Evolutionary conservation across 2,888 invertebrate species (phyloP).

Genomic region (Drepanosiphum platanoidis): DNA sequence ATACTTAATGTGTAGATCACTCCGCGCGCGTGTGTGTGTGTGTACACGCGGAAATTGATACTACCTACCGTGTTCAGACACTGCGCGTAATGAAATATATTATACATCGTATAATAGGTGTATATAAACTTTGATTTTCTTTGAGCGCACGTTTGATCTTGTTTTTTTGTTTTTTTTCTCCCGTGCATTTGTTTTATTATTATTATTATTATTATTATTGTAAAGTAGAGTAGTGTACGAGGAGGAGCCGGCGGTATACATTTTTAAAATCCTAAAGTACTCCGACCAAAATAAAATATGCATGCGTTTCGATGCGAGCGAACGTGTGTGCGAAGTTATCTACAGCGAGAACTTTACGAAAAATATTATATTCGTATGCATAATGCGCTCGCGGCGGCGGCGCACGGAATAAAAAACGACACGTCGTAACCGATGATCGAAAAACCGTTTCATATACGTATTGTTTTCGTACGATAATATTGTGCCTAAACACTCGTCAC

Average conservation of each 20-base stretch:
- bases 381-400: not conserved
- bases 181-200: slow-evolving; percentile 3
- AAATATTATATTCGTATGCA: not conserved
- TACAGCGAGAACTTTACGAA: not conserved
- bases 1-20: too few species aligned
- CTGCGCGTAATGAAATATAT: not conserved
- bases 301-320: slow-evolving; percentile 3
- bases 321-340: not conserved
- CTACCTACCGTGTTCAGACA: not conserved
- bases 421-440: not conserved
- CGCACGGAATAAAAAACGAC: not conserved
- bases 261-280: slow-evolving; percentile 22
- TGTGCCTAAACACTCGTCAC: too few species aligned
- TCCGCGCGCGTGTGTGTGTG: not conserved
- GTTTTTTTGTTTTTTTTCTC: not conserved
- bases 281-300: slow-evolving; percentile 21
- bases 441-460: not conserved
- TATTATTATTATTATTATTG: slow-evolving; percentile 5
- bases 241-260: not conserved
- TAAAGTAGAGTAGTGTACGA: not conserved
- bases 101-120: not conserved
- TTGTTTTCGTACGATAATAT: not conserved
- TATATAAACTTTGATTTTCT: not conserved
- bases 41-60: not conserved
- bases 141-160: not conserved